These are phyloP conservation scores for Gambelia wislizenii DNA, from an alignment of 2,797 vertebrate genomes.

Conservation along the genomic window DNA sequence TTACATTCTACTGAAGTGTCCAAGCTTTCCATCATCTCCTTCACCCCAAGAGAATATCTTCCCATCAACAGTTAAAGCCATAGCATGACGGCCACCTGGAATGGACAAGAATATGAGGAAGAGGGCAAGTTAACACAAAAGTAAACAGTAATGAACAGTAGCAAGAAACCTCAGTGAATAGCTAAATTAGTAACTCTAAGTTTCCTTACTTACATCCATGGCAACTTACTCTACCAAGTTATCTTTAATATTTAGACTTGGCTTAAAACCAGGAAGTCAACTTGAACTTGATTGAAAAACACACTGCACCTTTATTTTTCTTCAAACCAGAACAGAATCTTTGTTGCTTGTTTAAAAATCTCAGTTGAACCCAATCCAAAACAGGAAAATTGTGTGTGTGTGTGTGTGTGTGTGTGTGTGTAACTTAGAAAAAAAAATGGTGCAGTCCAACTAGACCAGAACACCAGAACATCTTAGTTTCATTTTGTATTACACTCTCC, in stretches of 20 bases:
- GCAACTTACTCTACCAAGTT: not conserved
- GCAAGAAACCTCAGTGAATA: not conserved
- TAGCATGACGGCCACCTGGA: constrained; percentile 94
- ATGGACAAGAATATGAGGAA: not conserved
- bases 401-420: not conserved
- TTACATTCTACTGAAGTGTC: constrained; percentile 98
- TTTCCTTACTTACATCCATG: not conserved
- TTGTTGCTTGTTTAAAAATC: not conserved
- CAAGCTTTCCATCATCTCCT: constrained; percentile 97
- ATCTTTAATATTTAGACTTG: not conserved
- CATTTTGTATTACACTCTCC: not conserved
- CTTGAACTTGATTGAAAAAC: not conserved
- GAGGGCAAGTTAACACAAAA: not conserved
- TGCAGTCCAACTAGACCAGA: not conserved
- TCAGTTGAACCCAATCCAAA: not conserved
- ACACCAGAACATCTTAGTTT: not conserved
- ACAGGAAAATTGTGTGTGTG: not conserved
- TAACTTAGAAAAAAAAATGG: not conserved
- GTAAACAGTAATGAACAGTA: not conserved
- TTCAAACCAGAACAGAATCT: not conserved
- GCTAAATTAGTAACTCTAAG: not conserved
- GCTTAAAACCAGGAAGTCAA: not conserved
- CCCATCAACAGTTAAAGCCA: constrained; percentile 96
- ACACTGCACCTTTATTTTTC: not conserved
- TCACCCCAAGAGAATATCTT: constrained; percentile 99